phyloP scores from a whole-genome alignment of 2,797 vertebrate genomes.

The Lepidocolaptes lacrymiger region DNA sequence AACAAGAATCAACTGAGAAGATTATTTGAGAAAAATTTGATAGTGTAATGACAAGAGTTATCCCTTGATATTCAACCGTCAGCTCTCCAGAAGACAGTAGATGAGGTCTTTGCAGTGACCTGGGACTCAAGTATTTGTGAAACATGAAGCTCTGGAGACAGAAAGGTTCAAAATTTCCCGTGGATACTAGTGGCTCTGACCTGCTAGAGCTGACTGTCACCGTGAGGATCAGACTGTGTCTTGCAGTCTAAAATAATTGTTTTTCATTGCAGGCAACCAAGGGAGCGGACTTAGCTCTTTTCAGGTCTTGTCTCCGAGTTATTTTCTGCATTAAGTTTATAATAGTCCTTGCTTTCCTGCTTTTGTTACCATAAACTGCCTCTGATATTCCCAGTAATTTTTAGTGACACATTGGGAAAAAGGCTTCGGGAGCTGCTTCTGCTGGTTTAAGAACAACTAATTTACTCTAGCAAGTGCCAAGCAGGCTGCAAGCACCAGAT shows the following conservation, averaged over 20 bases:
- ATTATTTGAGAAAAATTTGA: background rate
- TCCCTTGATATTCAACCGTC: background rate
- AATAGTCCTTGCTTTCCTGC: background rate
- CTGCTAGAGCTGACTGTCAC: background rate
- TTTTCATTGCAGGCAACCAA: background rate
- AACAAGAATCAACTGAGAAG: background rate
- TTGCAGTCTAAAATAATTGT: background rate
- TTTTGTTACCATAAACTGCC: background rate
- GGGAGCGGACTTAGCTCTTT: background rate
- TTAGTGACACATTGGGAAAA: background rate
- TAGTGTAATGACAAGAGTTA: background rate
- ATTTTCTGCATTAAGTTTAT: background rate
- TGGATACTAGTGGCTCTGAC: background rate
- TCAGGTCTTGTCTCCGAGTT: background rate
- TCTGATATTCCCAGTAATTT: accelerated
- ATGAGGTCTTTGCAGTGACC: background rate
- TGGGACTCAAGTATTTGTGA: background rate
- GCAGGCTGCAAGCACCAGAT: background rate
- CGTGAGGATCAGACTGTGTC: background rate
- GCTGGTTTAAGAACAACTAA: background rate
- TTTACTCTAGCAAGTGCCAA: background rate
- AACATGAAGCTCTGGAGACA: background rate
- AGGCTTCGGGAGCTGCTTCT: background rate
- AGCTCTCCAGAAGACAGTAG: background rate
- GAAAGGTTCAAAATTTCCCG: background rate